Evolutionary conservation across 2,113 vertebrate species (phyloP), one percentile per base, ranked within the genome.

Genomic region (Pteropus alecto): DNA sequence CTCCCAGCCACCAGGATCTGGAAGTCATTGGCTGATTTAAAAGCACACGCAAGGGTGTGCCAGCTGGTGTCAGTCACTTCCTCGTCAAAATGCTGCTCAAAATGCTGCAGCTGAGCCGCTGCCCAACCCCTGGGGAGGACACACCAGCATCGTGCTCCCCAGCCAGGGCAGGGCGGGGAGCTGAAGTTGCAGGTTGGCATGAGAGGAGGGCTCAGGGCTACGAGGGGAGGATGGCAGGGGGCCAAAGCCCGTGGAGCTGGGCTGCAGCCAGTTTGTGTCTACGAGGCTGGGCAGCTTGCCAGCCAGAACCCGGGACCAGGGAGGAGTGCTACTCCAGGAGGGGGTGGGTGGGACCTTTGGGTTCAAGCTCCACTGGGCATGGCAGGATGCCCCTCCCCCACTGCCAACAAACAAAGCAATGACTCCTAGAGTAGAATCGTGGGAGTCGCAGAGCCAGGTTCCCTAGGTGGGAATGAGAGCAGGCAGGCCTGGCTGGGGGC

Each of bases 41-140:
- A 98, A 95, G 82, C 74, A 82, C 26, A 94, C 89, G 35, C 14
- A n/a, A 15, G 90, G 88, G 67, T 86, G 93, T 96, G 98, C 91
- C 95, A 76, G 68, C 54, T 54, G 38, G 70, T 92, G 95, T 83
- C 9, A 28, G 95, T 83, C 9, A 28, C 94, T 95, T 94, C 92
- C 93, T 87, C 77, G 77, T 96, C 93, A 70, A 48, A 89, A 46
- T 93, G 97, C 86, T 38, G 84, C 83, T 96, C 93, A 70, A 48
- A 89, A 46, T 93, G 97, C 86, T 38, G 84, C 83, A 94, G 93
- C 95, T 73, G 67, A 93, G 83, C 63, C n/a, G 41, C 70, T 77
- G 71, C 95, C 68, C 33, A 19, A 51, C 77, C 94, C 87, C 68
- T 0, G 24, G 86, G 90, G 86, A 82, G 70, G 68, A 87, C 86